phyloP scores from a whole-genome alignment of 2,888 invertebrate genomes.

The Orchestes rusci region DNA sequence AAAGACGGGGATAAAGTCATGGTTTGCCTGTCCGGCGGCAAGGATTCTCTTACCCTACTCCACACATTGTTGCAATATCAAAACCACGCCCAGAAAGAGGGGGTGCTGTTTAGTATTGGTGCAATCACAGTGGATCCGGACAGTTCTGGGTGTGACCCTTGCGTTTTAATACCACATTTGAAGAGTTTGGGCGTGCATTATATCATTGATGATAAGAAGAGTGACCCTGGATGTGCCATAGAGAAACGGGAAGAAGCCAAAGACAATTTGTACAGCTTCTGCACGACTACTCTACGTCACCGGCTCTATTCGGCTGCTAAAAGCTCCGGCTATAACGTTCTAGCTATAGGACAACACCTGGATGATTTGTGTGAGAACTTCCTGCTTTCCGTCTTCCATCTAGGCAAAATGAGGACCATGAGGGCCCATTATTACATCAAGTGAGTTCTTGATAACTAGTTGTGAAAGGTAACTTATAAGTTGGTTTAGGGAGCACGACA shows the following conservation, averaged over 20 bases:
- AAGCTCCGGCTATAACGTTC: slow-evolving; percentile 72
- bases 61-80: slow-evolving; percentile 82
- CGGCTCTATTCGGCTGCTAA: slow-evolving; percentile 69
- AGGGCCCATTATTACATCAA: slow-evolving; percentile 72
- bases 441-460: slow-evolving; percentile 41
- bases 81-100: slow-evolving; percentile 66
- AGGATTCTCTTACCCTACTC: slow-evolving; percentile 74
- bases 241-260: slow-evolving; percentile 48
- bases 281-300: slow-evolving; percentile 63
- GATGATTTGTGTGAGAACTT: slow-evolving; percentile 81
- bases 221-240: slow-evolving; percentile 31
- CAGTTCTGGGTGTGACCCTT: slow-evolving; percentile 47
- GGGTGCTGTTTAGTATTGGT: slow-evolving; percentile 63
- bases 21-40: slow-evolving; percentile 78
- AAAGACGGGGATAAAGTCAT: slow-evolving; percentile 58
- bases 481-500: slow-evolving; percentile 61
- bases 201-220: slow-evolving; percentile 56
- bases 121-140: slow-evolving; percentile 73
- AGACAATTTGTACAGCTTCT: slow-evolving; percentile 56
- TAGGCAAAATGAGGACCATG: slow-evolving; percentile 69
- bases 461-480: background rate
- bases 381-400: slow-evolving; percentile 72
- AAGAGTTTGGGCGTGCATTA: slow-evolving; percentile 66
- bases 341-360: slow-evolving; percentile 81
- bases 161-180: slow-evolving; percentile 67